Percentiles rank a stretch among this genome's conserved stretches.
These are phyloP conservation scores for Zosterops borbonicus DNA, from an alignment of 2,113 vertebrate genomes.

Conservation along the genomic window DNA sequence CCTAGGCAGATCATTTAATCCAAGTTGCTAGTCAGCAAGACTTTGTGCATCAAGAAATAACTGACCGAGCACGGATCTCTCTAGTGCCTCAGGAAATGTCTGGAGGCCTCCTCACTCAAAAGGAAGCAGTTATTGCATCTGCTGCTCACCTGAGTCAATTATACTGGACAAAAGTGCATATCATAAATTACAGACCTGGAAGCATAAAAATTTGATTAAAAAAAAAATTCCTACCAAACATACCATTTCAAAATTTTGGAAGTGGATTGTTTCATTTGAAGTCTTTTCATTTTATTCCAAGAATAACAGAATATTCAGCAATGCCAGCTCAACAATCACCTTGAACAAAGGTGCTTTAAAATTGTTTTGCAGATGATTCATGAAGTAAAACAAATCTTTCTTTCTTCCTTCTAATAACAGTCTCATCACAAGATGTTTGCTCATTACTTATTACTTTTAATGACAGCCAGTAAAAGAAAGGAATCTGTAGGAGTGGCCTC, in stretches of 20 bases:
- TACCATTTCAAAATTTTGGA: neutral
- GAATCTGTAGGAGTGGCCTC: neutral
- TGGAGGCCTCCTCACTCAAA: neutral
- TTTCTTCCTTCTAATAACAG: neutral
- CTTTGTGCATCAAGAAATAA: neutral
- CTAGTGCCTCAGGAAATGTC: neutral
- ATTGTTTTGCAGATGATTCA: constrained; percentile 20
- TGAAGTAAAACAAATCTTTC: constrained; percentile 9
- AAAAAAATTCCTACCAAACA: neutral
- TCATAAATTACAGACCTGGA: neutral
- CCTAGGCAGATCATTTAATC: neutral
- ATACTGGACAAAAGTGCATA: neutral
- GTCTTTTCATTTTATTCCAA: neutral
- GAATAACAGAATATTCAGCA: neutral
- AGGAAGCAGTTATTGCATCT: neutral
- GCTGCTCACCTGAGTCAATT: neutral
- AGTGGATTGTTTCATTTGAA: neutral
- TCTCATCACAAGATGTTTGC: neutral
- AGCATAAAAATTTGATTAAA: neutral
- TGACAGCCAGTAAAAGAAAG: constrained; percentile 17
- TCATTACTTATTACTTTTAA: neutral
- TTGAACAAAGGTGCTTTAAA: constrained; percentile 4
- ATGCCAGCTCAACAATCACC: neutral
- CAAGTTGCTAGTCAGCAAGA: neutral
- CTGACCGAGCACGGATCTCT: neutral